Percentiles rank a stretch among this genome's conserved stretches.
These are phyloP conservation scores for Galeopsomyia nigrocyanea DNA, from an alignment of 2,888 invertebrate genomes.

Conservation along the genomic window DNA sequence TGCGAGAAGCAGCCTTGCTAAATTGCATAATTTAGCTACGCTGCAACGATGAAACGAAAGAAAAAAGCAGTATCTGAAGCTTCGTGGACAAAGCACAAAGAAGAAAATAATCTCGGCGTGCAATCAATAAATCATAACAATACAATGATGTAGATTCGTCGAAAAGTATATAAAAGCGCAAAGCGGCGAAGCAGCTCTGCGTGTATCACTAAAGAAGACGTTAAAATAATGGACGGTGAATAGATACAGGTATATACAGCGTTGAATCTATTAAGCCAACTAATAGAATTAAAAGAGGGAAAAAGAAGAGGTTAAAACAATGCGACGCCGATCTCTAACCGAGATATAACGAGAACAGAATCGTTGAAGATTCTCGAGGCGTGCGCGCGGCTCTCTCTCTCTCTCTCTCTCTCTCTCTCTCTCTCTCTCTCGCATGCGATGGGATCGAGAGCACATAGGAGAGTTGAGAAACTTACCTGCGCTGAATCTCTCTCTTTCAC, in stretches of 20 bases:
- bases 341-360: conserved; percentile 1
- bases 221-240: too few species aligned
- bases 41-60: too few species aligned
- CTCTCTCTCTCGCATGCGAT: background rate
- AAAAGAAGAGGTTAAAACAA: conserved; percentile 14
- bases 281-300: conserved; percentile 11
- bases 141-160: conserved; percentile 5
- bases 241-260: background rate
- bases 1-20: too few species aligned
- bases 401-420: too few species aligned
- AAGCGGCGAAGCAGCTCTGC: background rate
- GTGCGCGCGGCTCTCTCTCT: too few species aligned
- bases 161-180: background rate
- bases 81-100: too few species aligned
- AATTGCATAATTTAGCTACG: too few species aligned
- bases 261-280: background rate
- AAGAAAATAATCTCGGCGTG: too few species aligned
- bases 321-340: conserved; percentile 5
- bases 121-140: conserved; percentile 18
- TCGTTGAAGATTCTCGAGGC: conserved; percentile 3
- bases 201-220: conserved; percentile 1
- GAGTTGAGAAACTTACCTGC: conserved; percentile 30
- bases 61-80: too few species aligned
- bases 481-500: conserved; percentile 12
- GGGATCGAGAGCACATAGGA: conserved; percentile 17